These are phyloP conservation scores for Anabacerthia variegaticeps DNA, from an alignment of 2,797 vertebrate species.

Conservation along the genomic window DNA sequence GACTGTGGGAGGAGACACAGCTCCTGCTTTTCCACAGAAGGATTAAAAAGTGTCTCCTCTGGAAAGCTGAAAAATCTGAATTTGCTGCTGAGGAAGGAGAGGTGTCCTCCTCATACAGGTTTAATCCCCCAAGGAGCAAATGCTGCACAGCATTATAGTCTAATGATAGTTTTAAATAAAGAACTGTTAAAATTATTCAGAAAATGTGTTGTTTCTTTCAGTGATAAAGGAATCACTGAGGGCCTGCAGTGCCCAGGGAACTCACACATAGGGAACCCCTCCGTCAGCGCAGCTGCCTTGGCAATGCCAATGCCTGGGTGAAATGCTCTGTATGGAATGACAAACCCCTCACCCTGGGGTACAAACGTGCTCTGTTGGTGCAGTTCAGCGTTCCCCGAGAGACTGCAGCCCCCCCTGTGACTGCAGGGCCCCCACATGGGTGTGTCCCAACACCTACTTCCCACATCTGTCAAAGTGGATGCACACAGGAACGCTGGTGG, in stretches of 20 bases:
- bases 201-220: background rate
- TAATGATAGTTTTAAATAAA: background rate
- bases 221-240: background rate
- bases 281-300: background rate
- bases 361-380: background rate
- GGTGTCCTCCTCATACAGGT: background rate
- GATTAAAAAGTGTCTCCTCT: background rate
- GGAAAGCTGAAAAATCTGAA: background rate
- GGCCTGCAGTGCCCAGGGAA: background rate
- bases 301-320: background rate
- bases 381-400: background rate
- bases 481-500: slow-evolving; percentile 77
- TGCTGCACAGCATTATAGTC: too few relatives aligned
- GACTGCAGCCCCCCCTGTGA: background rate
- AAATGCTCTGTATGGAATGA: background rate
- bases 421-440: background rate
- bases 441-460: slow-evolving; percentile 76
- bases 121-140: background rate
- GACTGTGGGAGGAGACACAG: accelerated
- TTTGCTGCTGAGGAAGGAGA: background rate
- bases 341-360: background rate
- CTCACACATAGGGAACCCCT: background rate
- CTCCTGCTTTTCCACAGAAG: accelerated
- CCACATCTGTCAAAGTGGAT: slow-evolving; percentile 85
- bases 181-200: background rate